Evolutionary conservation across 2,888 invertebrate species (phyloP).

Genomic region (Sphaerophoria rueppellii): DNA sequence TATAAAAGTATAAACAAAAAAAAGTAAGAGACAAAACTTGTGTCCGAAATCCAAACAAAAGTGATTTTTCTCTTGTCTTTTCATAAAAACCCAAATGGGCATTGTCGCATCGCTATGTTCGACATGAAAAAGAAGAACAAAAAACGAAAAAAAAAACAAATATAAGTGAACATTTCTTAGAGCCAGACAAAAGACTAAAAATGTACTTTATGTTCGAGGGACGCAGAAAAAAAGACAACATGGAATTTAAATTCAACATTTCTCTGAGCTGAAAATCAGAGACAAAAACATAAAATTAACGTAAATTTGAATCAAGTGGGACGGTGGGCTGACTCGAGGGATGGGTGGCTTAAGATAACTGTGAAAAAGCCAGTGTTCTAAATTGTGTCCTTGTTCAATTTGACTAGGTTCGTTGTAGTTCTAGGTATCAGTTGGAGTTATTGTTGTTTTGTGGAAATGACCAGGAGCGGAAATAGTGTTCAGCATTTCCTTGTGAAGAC

Average conservation of each 20-base stretch:
- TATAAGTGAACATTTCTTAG: neutral
- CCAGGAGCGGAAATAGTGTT: too few species aligned
- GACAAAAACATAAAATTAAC: slow-evolving; percentile 3
- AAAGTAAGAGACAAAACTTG: slow-evolving; percentile 12
- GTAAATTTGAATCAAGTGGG: slow-evolving; percentile 4
- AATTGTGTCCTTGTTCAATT: slow-evolving; percentile 6
- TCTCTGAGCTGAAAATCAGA: slow-evolving; percentile 11
- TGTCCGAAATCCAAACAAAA: slow-evolving; percentile 20
- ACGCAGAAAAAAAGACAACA: neutral
- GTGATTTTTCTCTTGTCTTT: neutral
- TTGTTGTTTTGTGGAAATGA: too few species aligned
- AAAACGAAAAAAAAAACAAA: slow-evolving; percentile 1
- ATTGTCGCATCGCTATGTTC: neutral
- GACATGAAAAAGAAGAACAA: too few species aligned
- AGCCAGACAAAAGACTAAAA: slow-evolving; percentile 8
- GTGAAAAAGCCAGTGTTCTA: slow-evolving; percentile 9
- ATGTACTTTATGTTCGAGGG: neutral
- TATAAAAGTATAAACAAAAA: neutral
- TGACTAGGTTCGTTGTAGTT: neutral
- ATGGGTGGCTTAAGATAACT: too few species aligned
- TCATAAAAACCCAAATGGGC: neutral
- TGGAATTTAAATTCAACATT: slow-evolving; percentile 19
- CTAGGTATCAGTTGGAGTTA: too few species aligned
- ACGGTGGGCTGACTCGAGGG: neutral
- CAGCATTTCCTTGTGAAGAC: too few species aligned